Evolutionary conservation across 2,888 invertebrate species (phyloP).

Genomic region (Mythimna ferrago): DNA sequence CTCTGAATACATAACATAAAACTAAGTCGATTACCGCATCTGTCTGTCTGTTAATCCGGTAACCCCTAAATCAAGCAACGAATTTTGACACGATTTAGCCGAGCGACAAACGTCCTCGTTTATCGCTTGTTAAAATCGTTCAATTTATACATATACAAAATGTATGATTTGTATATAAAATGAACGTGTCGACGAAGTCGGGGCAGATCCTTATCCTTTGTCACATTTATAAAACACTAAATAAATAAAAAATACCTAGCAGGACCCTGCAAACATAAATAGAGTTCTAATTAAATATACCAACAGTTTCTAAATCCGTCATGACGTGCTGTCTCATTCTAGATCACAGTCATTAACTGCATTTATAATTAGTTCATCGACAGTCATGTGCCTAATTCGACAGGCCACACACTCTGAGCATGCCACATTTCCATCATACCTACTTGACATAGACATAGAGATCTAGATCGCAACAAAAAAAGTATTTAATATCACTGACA

Average conservation of each 20-base stretch:
- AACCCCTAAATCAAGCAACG: no score
- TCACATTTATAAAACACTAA: not conserved
- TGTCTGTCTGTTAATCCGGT: no score
- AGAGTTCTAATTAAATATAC: conserved; percentile 9
- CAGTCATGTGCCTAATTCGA: conserved; percentile 43
- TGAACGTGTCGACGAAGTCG: no score
- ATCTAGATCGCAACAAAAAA: not conserved
- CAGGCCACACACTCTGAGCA: conserved; percentile 22
- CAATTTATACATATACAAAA: no score
- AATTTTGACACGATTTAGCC: no score
- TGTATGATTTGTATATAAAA: no score
- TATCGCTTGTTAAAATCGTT: no score
- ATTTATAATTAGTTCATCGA: conserved; percentile 50
- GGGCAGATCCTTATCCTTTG: no score
- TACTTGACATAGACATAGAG: not conserved
- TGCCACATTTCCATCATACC: conserved; percentile 34
- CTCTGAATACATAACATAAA: no score
- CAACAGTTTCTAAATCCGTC: conserved; percentile 4
- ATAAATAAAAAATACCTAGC: not conserved
- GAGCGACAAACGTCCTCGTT: no score
- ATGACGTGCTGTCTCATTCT: conserved; percentile 21
- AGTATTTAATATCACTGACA: not conserved
- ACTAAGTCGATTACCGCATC: no score
- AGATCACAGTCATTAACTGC: conserved; percentile 38
- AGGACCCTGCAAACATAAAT: not conserved